Base-by-base conservation (phyloP, 2,888 invertebrate species). In the Synergus japonicus region DNA sequence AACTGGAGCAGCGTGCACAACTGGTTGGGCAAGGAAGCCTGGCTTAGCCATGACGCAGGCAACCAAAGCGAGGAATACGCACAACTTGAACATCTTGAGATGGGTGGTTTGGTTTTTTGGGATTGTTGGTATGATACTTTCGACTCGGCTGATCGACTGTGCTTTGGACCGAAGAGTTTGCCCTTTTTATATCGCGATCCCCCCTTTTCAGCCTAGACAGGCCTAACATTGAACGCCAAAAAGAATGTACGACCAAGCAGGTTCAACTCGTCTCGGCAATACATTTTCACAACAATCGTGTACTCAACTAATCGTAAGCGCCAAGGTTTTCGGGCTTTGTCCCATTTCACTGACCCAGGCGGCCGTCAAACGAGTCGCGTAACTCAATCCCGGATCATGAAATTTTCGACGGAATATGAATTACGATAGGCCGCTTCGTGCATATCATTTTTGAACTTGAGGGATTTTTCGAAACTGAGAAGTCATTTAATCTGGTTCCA, bases 1-100 rank as follows among this genome's bases (percentile, higher is more conserved):
- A 41, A 94, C 93, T 65, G 95, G 94, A 79, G 93, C 93, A 67
- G 93, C 93, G 44, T 94, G 92, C 1, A 89, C 90, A 2, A 91
- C 87, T 65, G 92, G 87, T 0, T 91, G 88, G 4, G 86, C 86
- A n/a, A 88, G 87, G 77, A 78, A 79, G 54, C 90, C 88, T 1
- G 89, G 90, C 69, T 87, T 84, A 15, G 94, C 93, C n/a, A 93
- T 89, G 66, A 88, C 90, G 83, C 93, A 90, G 83, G 93, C 90
- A 77, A 90, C 81, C 67, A 89, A 77, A 64, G 87, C 90, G 80
- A 89, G 82, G 41, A 91, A 83, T 15, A 84, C 88, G 78, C 84
- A 83, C 81, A 89, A 79, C 85, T 91, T 90, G 88, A 83, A 89
- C 91, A 91, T 91, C 76, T 63, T 82, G 79, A 67, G 12, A 12